Evolutionary conservation across 2,113 vertebrate species (phyloP).

Genomic region (Ageneiosus marmoratus): DNA sequence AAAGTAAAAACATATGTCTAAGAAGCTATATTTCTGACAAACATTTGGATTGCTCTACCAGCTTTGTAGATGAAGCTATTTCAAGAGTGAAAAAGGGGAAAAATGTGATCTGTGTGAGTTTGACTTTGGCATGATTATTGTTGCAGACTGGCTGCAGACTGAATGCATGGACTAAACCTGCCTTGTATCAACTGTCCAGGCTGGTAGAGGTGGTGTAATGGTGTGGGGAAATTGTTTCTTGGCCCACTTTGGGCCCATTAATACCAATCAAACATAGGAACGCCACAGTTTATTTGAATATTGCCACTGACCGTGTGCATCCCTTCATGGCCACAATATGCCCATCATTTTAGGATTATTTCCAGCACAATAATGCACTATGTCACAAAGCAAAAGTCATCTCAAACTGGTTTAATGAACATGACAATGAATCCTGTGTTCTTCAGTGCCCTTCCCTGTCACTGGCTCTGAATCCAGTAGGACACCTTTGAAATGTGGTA

Average conservation of each 20-base stretch:
- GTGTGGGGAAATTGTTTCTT: background rate
- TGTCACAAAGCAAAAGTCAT: background rate
- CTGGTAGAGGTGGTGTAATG: background rate
- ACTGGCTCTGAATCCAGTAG: no score
- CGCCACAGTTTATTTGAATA: background rate
- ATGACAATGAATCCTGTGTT: background rate
- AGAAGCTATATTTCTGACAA: background rate
- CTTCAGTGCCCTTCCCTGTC: background rate
- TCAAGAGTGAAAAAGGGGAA: background rate
- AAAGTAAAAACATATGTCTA: background rate
- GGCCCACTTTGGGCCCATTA: background rate
- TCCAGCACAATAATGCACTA: background rate
- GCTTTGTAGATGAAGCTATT: background rate
- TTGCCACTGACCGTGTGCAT: background rate
- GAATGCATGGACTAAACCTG: background rate
- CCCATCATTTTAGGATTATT: no score
- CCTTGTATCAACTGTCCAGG: background rate
- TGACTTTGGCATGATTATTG: background rate
- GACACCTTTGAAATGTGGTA: no score
- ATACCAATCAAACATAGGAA: background rate
- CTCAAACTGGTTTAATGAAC: background rate
- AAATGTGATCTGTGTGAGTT: background rate
- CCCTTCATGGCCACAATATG: background rate
- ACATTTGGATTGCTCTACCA: background rate
- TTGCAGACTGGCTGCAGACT: background rate